Evolutionary conservation across 1,140 invertebrate genomes (phyloP).

Genomic region (Lordiphosa collinella): DNA sequence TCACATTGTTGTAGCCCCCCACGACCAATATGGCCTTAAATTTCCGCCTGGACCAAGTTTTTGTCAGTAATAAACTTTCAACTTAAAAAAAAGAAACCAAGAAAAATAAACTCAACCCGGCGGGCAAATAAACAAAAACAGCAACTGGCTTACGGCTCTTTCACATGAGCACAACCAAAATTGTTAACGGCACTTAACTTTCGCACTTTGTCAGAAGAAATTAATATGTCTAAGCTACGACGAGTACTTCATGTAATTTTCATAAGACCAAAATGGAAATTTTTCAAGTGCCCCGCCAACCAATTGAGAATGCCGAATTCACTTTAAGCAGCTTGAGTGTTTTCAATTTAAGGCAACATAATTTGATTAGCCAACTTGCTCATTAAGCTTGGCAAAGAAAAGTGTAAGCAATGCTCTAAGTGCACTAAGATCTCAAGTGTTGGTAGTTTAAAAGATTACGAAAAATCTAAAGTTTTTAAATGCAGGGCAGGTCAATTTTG

Average conservation of each 20-base stretch:
- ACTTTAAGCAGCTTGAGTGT: slow-evolving; percentile 16
- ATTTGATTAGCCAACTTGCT: slow-evolving; percentile 9
- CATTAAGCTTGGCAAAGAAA: not conserved
- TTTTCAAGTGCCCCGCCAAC: slow-evolving; percentile 45
- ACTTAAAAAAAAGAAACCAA: slow-evolving; percentile 4
- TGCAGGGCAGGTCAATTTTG: too few species aligned
- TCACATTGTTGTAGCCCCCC: slow-evolving; percentile 17
- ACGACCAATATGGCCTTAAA: slow-evolving; percentile 35
- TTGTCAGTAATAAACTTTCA: slow-evolving; percentile 18
- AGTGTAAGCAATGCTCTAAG: too few species aligned
- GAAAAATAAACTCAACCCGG: too few species aligned
- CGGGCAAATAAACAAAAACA: slow-evolving; percentile 5
- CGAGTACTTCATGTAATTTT: slow-evolving; percentile 59
- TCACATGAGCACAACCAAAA: slow-evolving; percentile 38
- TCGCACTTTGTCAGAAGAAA: slow-evolving; percentile 28
- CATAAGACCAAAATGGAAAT: slow-evolving; percentile 62
- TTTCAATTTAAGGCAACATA: slow-evolving; percentile 13
- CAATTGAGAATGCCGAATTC: slow-evolving; percentile 18
- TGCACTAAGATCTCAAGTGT: not conserved
- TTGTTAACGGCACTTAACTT: slow-evolving; percentile 64
- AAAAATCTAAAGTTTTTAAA: too few species aligned
- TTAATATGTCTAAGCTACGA: slow-evolving; percentile 18
- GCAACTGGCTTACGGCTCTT: too few species aligned
- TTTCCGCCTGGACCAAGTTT: slow-evolving; percentile 47
- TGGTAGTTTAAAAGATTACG: not conserved